Base-by-base conservation (phyloP, 1,140 invertebrate species). In the Tenebrio molitor region DNA sequence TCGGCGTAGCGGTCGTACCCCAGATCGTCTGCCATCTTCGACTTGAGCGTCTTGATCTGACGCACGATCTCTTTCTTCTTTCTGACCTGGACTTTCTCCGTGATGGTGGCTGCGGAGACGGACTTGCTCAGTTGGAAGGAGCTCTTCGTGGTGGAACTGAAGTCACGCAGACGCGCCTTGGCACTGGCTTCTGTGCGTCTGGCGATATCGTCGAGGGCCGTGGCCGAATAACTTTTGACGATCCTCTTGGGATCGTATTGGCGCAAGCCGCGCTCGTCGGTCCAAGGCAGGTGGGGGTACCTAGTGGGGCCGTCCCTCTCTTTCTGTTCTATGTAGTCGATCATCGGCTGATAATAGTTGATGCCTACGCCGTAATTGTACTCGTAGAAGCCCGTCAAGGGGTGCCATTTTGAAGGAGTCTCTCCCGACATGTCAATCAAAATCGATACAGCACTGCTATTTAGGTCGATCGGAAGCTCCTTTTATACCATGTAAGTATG, bases 271-370 rank as follows among this genome's bases (percentile, higher is more conserved):
- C 89, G 85, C 78, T 92, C 91, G 78, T 93, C 91, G 1, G 88
- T 87, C 90, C 89, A 92, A 4, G 92, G 92, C 67, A 94, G 84
- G 80, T 90, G 89, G 36, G 91, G 91, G 15, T 86, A 81, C 80
- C 86, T 88, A 15, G 84, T 84, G 73, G 78, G 81, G 19, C 76
- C 74, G n/a, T 75, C 79, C 68, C 75, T 80, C 33, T 85, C 81
- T 77, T 87, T 87, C 7, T 78, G 79, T 76, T 92, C 89, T 66
- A 94, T 88, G 76, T 93, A 93, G 79, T 94, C 92, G 70, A 94
- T 89, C 91, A 94, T 93, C 7, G 92, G 92, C 79, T 93, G 91
- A 82, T 94, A 94, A 81, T 88, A 93, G 79, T 93, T 92, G 58
- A 93, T 92, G 2, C 90, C 91, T 74, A 90, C 91, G 29, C 89